Evolutionary conservation across 2,797 vertebrate genomes (phyloP).

Genomic region (Rhinogobio ventralis): DNA sequence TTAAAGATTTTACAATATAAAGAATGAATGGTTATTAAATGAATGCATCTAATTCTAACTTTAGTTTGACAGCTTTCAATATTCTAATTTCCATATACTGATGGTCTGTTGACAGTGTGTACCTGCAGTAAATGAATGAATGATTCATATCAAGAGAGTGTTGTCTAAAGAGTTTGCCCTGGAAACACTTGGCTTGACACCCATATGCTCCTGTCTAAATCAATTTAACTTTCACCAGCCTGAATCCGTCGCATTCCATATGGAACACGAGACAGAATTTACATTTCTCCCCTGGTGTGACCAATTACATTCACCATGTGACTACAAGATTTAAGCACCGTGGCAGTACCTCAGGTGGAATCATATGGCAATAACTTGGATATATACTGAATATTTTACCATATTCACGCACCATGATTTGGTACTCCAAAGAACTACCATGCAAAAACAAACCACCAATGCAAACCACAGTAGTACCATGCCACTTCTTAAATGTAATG

Average conservation of each 20-base stretch:
- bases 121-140: neutral
- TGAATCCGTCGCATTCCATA: neutral
- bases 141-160: neutral
- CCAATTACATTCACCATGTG: neutral
- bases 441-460: neutral
- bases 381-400: neutral
- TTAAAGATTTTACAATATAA: neutral
- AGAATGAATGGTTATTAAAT: neutral
- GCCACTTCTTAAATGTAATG: neutral
- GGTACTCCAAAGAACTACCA: neutral
- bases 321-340: neutral
- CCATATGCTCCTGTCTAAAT: constrained; percentile 52
- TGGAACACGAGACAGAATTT: constrained; percentile 1
- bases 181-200: constrained; percentile 51
- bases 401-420: neutral
- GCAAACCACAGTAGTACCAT: neutral
- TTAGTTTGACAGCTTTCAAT: neutral
- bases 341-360: neutral
- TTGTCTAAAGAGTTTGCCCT: neutral
- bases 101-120: neutral
- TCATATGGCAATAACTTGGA: constrained; percentile 2
- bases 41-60: neutral
- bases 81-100: neutral
- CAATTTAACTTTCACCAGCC: constrained; percentile 32
- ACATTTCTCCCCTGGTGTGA: constrained; percentile 8